Conservation (phyloP, 2,113 vertebrate genomes). For the Zapus hudsonius region DNA sequence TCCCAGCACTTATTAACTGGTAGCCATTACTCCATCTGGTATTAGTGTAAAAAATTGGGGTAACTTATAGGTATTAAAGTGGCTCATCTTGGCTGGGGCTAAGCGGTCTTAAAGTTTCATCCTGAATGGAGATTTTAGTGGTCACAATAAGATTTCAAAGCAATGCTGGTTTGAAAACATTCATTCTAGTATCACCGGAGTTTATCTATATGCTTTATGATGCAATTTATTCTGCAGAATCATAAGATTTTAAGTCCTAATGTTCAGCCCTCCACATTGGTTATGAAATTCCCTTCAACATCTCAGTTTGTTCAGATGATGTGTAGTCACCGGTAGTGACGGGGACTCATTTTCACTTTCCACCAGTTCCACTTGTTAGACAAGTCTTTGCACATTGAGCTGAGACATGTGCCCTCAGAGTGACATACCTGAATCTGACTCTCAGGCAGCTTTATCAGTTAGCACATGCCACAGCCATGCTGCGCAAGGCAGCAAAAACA, state of each 20-base stretch:
- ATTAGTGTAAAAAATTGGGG: background rate
- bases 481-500: background rate
- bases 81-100: background rate
- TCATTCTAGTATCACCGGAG: background rate
- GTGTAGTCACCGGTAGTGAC: background rate
- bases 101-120: constrained; percentile 32
- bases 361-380: background rate
- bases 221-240: background rate
- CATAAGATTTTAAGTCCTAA: background rate
- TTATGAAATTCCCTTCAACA: background rate
- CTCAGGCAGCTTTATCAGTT: background rate
- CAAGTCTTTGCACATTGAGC: background rate
- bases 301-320: background rate
- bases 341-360: background rate
- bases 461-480: background rate
- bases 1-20: background rate
- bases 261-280: background rate
- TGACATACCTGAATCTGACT: background rate
- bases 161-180: background rate
- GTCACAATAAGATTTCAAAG: constrained; percentile 53
- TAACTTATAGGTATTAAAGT: background rate
- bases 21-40: background rate
- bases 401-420: background rate
- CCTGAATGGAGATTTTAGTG: constrained; percentile 41
- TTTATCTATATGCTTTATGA: constrained; percentile 48